Conservation (phyloP, 1,140 invertebrate genomes). For the Micrasema longulum region DNA sequence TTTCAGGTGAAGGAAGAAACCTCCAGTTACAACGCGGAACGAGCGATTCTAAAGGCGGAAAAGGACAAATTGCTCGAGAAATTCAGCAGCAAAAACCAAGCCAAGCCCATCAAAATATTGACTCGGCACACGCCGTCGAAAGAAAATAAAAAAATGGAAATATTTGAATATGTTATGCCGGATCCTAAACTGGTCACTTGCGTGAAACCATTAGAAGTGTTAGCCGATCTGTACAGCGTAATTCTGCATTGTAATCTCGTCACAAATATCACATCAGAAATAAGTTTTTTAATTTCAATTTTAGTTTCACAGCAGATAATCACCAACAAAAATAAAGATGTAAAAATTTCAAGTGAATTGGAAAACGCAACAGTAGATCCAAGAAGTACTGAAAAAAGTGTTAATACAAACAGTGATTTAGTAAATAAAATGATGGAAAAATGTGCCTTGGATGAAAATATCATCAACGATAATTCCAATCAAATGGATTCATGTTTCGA, state of each 20-base stretch:
- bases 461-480: neutral
- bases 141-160: constrained; percentile 46
- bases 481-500: neutral
- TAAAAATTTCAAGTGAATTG: no score
- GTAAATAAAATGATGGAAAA: neutral
- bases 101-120: constrained; percentile 14
- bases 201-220: constrained; percentile 60
- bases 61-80: constrained; percentile 66
- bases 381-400: no score
- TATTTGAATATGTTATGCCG: constrained; percentile 58
- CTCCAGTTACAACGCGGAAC: constrained; percentile 60
- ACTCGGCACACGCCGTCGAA: constrained; percentile 13
- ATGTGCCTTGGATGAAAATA: neutral
- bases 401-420: neutral
- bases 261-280: constrained; percentile 62
- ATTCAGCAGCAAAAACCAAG: constrained; percentile 58
- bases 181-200: constrained; percentile 57
- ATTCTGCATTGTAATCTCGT: constrained; percentile 64
- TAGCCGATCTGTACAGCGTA: constrained; percentile 61
- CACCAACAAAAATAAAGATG: constrained; percentile 45
- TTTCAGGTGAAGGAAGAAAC: constrained; percentile 59
- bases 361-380: no score
- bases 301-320: constrained; percentile 61
- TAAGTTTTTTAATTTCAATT: constrained; percentile 65
- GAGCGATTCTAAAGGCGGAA: constrained; percentile 63